Evolutionary conservation across 1,140 invertebrate species (phyloP), one percentile per base, ranked within the genome.

Genomic region (Calephelis nemesis): DNA sequence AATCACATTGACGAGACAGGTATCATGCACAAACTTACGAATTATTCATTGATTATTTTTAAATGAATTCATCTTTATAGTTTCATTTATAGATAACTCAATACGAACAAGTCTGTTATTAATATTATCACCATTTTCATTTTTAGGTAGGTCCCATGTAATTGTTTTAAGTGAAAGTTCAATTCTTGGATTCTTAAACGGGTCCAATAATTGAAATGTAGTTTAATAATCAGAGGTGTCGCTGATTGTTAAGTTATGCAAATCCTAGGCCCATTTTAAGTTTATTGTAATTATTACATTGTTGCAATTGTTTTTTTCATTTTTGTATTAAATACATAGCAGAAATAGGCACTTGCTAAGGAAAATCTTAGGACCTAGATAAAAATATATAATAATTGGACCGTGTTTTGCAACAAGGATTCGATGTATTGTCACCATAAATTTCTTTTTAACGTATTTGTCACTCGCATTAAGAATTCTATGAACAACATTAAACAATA

Each of bases 101-200:
- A 87, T 85, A 82, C 83, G 84, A 90, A 90, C 85, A 88, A 87
- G 88, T 83, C 54, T 58, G 54, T 58, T 58, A 30, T 58, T 58
- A 58, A 58, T 58, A 58, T 58, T 49, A 30, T 65, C 47, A 50
- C 50, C 11, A 13, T 42, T 58, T 15, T 66, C n/a, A 79, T 89
- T 88, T 74, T 81, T 91, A 91, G 88, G 85, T 91, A 91, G 87
- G 88, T 82, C 80, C 77, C 82, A 88, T 91, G 86, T 86, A 88
- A 88, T 91, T 88, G 84, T 83, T 91, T 70, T 91, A 91, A 91
- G 88, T 82, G 79, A 91, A 88, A 90, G 73, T 88, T 86, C 88
- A 88, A 87, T 77, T 85, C 80, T 84, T 86, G 83, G 82, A 81
- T 81, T 78, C 81, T 89, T 84, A 83, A 83, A 85, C 80, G 47